A percentile compares a stretch with the other conserved stretches of the same genome.
Evolutionary conservation across 2,888 invertebrate genomes (phyloP).

Genomic region (Rambutsinella grinnellia): DNA sequence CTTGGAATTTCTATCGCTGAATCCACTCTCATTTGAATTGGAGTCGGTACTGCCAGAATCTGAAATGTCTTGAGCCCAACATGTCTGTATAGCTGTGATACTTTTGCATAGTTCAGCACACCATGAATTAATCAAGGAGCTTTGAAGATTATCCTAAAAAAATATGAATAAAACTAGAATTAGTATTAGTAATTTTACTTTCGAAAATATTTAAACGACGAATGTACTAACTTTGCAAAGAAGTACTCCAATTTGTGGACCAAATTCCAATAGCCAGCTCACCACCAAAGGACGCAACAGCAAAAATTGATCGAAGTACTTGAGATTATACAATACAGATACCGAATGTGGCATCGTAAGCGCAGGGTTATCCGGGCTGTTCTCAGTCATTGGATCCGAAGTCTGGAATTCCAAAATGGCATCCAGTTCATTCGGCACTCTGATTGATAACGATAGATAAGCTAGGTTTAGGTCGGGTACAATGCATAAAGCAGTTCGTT

Average conservation of each 20-base stretch:
- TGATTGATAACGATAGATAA: conserved; percentile 63
- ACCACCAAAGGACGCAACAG: conserved; percentile 60
- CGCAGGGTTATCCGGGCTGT: conserved; percentile 54
- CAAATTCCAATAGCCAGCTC: conserved; percentile 64
- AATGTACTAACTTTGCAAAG: conserved; percentile 61
- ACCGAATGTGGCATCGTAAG: conserved; percentile 64
- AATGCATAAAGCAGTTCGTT: conserved; percentile 62
- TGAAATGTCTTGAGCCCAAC: conserved; percentile 56
- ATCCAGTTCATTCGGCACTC: conserved; percentile 61
- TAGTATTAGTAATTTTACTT: too few relatives aligned
- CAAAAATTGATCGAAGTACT: conserved; percentile 62
- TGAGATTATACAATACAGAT: conserved; percentile 61
- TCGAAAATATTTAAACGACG: neutral
- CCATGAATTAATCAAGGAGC: conserved; percentile 66
- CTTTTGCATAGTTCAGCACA: conserved; percentile 66
- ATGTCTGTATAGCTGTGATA: conserved; percentile 59
- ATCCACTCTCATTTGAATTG: neutral
- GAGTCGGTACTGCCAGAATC: neutral
- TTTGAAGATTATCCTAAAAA: conserved; percentile 63
- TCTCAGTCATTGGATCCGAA: conserved; percentile 32
- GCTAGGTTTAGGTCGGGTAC: conserved; percentile 62
- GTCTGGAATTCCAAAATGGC: conserved; percentile 44
- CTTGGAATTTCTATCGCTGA: neutral
- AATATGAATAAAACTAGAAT: conserved; percentile 15
- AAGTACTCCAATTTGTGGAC: conserved; percentile 64